Conservation (phyloP, 2,888 invertebrate genomes). For the Eulithis testata region DNA sequence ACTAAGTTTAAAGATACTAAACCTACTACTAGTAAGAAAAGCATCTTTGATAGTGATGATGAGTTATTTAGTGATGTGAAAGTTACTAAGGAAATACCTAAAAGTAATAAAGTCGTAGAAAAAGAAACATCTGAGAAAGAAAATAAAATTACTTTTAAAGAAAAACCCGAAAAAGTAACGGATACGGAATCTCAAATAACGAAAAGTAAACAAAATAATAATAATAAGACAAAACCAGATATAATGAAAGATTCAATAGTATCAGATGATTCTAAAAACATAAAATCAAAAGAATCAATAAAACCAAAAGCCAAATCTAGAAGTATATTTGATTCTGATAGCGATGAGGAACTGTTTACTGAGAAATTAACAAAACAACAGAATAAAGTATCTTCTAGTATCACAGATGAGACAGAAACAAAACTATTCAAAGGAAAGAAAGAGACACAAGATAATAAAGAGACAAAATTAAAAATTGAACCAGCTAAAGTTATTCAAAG, state of each 20-base stretch:
- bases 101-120: conserved; percentile 16
- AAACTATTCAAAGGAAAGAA: conserved; percentile 15
- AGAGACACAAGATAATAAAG: conserved; percentile 7
- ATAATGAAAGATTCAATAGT: conserved; percentile 19
- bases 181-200: conserved; percentile 16
- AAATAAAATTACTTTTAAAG: conserved; percentile 12
- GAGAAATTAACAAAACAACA: conserved; percentile 28
- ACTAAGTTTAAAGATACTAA: conserved; percentile 6
- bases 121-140: conserved; percentile 15
- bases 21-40: conserved; percentile 41
- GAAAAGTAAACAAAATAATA: conserved; percentile 20
- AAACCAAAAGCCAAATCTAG: conserved; percentile 34
- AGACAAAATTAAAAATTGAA: conserved; percentile 19
- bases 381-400: conserved; percentile 14
- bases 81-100: conserved; percentile 31
- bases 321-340: conserved; percentile 60
- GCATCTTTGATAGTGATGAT: conserved; percentile 63
- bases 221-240: conserved; percentile 18
- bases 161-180: conserved; percentile 15
- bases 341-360: conserved; percentile 59
- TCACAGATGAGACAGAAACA: conserved; percentile 9
- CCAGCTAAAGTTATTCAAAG: conserved; percentile 42
- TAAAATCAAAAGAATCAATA: background rate
- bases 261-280: conserved; percentile 18
- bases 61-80: conserved; percentile 54